These are phyloP conservation scores for Cynopterus sphinx DNA, from an alignment of 2,797 vertebrate genomes.

Conservation along the genomic window DNA sequence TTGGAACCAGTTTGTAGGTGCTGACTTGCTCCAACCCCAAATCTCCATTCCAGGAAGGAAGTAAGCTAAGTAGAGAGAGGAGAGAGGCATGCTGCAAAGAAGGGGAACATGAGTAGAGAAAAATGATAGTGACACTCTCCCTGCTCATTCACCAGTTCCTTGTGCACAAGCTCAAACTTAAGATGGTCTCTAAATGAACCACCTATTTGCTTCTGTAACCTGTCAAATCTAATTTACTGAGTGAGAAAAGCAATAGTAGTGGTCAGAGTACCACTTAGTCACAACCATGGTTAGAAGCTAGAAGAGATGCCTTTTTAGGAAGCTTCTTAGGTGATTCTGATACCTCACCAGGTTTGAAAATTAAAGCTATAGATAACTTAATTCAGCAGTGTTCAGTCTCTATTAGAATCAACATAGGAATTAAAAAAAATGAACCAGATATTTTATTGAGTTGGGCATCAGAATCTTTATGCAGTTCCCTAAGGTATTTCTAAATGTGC, in stretches of 20 bases:
- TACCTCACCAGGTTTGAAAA: neutral
- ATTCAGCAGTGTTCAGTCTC: neutral
- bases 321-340: neutral
- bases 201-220: neutral
- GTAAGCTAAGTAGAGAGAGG: neutral
- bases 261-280: neutral
- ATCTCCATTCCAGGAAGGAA: neutral
- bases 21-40: neutral
- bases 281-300: neutral
- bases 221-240: neutral
- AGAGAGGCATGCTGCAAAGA: neutral
- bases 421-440: neutral
- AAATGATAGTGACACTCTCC: neutral
- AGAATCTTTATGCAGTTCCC: neutral
- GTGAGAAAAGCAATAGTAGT: neutral
- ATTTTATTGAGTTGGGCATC: slow-evolving; percentile 26
- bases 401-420: neutral
- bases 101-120: neutral
- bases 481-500: neutral
- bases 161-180: neutral
- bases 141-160: neutral
- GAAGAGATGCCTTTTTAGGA: neutral
- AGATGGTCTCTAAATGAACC: neutral
- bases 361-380: neutral
- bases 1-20: neutral